Percentiles rank a stretch among this genome's conserved stretches.
phyloP scores from a whole-genome alignment of 2,113 vertebrate species.

The Melanotaenia duboulayi region DNA sequence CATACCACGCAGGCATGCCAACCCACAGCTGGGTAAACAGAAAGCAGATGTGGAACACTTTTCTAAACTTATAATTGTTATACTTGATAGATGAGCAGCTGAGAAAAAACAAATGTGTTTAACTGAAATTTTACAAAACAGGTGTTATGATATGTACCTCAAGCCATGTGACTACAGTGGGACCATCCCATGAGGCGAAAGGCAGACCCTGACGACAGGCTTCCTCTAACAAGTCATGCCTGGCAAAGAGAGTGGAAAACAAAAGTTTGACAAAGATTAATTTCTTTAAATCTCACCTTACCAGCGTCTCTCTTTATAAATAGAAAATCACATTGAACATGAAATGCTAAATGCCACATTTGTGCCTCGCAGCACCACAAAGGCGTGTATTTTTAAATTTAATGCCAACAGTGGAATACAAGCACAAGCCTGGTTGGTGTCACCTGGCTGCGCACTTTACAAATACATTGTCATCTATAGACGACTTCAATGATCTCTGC shows the following conservation, averaged over 20 bases:
- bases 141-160: slow-evolving; percentile 81
- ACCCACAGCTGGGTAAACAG: slow-evolving; percentile 88
- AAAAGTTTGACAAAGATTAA: slow-evolving; percentile 39
- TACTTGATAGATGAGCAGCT: slow-evolving; percentile 15
- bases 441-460: background rate
- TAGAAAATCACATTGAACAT: slow-evolving; percentile 34
- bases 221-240: slow-evolving; percentile 92
- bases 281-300: slow-evolving; percentile 49
- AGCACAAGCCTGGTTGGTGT: background rate
- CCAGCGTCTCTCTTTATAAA: slow-evolving; percentile 42
- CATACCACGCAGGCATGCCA: slow-evolving; percentile 95
- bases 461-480: background rate
- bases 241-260: slow-evolving; percentile 63
- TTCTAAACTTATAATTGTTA: background rate
- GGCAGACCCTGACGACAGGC: slow-evolving; percentile 93
- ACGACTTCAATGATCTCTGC: slow-evolving; percentile 7
- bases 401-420: background rate
- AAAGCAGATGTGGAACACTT: background rate
- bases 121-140: background rate
- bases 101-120: background rate
- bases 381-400: slow-evolving; percentile 1
- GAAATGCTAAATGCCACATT: slow-evolving; percentile 15
- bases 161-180: slow-evolving; percentile 95
- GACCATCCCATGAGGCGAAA: slow-evolving; percentile 93
- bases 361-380: background rate